Evolutionary conservation across 1,140 invertebrate species (phyloP), one percentile per base, ranked within the genome.

Genomic region (Agrilus planipennis): DNA sequence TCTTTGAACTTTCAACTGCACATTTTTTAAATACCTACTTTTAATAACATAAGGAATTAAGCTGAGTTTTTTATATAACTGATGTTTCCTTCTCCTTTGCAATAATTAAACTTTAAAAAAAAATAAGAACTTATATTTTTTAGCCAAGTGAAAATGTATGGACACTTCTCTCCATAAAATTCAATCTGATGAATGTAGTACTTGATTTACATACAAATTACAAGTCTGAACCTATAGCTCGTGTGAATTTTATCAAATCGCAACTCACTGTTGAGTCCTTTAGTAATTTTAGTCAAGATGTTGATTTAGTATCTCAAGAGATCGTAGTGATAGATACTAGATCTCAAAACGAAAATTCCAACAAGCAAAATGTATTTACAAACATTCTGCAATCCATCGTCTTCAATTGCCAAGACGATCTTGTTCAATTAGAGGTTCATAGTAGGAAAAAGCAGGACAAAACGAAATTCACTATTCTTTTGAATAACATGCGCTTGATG

Each of bases 401-500:
- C 7, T 37, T 41, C 5, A 42, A 50, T 16, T 21, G 60, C 44
- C 51, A 71, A 52, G 61, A 62, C 39, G 65, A 79, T 58, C 62
- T 71, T 12, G 80, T 90, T 5, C 88, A 90, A 62, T 86, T 82
- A 0, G 88, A 91, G 63, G 70, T 91, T 22, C 87, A 92, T 61
- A 83, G 82, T 49, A 71, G 81, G 18, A 80, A 75, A 55, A 66
- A 79, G 9, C 64, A 62, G 1, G 80, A 82, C 44, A 71, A 74
- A n/a, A 75, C 77, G 0, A 79, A 84, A 43, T 90, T 92, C 40
- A 95, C 90, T 1, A 79, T 97, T 39, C 64, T 97, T 14, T 67
- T 98, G 2, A 94, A 96, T 59, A 93, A 94, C 57, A 94, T 97
- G 88, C 71, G 92, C 34, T 63, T 97, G 4, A 91, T 96, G 72